Evolutionary conservation across 2,113 vertebrate genomes (phyloP).

Genomic region (Taxidea taxus): DNA sequence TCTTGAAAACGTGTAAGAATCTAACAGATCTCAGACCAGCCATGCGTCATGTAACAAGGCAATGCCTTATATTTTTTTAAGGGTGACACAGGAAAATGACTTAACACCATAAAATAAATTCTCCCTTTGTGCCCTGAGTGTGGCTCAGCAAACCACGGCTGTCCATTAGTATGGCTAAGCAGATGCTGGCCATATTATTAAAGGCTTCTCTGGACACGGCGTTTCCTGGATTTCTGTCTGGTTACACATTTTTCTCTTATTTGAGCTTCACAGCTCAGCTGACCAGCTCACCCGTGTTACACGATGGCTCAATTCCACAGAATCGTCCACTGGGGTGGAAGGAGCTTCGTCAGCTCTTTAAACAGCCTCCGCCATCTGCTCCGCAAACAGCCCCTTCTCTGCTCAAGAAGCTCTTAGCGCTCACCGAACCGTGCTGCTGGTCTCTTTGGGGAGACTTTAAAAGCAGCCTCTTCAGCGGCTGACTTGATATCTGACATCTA

Average conservation of each 20-base stretch:
- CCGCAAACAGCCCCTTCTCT: conserved; percentile 23
- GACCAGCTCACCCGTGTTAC: not conserved
- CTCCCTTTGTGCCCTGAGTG: not conserved
- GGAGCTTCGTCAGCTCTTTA: not conserved
- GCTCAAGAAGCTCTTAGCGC: not conserved
- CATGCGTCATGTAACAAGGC: fast-evolving
- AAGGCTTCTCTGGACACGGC: not conserved
- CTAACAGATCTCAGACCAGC: not conserved
- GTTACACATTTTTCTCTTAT: not conserved
- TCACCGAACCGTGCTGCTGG: not conserved
- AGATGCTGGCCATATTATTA: no score
- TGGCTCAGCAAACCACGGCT: not conserved
- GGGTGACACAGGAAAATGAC: not conserved
- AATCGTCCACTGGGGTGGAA: not conserved
- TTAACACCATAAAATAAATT: not conserved
- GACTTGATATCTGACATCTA: not conserved
- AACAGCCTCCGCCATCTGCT: not conserved
- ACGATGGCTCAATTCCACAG: not conserved
- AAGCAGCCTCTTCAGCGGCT: not conserved
- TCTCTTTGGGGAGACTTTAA: not conserved
- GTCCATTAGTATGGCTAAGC: not conserved
- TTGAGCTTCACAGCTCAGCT: not conserved
- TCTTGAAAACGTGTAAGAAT: not conserved
- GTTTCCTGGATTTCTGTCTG: not conserved
- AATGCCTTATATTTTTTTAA: not conserved